phyloP scores from a whole-genome alignment of 2,113 vertebrate genomes.

The Cyphomyrus plagiostoma region DNA sequence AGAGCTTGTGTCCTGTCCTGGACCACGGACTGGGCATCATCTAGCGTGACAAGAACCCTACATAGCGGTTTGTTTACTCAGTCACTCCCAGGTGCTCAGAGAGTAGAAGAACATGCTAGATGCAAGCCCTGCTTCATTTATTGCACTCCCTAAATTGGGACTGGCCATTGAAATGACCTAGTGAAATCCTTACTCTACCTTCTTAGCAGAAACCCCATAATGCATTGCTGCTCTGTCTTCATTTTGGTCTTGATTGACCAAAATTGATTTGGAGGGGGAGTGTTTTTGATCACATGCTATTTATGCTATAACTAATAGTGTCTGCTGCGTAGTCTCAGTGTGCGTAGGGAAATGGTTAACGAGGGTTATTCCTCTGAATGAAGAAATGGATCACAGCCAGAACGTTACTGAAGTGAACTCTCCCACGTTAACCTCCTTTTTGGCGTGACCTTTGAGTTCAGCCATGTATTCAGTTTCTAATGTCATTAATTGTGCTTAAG shows the following conservation, averaged over 20 bases:
- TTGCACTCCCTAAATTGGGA: not conserved
- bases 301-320: too few relatives aligned
- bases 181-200: not conserved
- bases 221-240: not conserved
- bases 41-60: not conserved
- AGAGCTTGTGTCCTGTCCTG: not conserved
- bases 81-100: not conserved
- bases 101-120: not conserved
- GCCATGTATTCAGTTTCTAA: not conserved
- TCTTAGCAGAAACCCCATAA: not conserved
- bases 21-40: not conserved
- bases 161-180: not conserved
- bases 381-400: not conserved
- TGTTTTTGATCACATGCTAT: too few relatives aligned
- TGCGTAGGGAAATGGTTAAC: not conserved
- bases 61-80: not conserved
- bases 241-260: too few relatives aligned
- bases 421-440: not conserved
- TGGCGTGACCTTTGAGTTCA: not conserved
- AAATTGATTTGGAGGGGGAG: too few relatives aligned
- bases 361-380: not conserved
- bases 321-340: not conserved
- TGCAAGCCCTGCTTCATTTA: not conserved
- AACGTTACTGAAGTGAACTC: not conserved
- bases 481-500: not conserved